Base-by-base conservation (phyloP, 2,797 vertebrate species). In the Lagodon rhomboides region DNA sequence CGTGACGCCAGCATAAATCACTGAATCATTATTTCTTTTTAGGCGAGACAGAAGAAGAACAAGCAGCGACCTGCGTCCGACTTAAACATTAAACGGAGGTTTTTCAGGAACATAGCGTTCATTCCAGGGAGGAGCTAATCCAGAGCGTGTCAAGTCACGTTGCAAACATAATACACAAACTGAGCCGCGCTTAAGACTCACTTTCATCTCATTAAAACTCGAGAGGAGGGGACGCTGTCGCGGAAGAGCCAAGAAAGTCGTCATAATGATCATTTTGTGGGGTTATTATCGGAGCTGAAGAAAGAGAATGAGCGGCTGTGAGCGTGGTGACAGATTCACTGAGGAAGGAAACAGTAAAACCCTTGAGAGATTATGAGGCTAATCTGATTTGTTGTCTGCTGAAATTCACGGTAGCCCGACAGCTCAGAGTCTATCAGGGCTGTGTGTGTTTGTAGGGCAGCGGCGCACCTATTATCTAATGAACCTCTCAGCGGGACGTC, bases 321-420 rank as follows among this genome's bases (percentile, higher is more conserved):
- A 85, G 79, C 61, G 66, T 73, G 65, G 71, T 82, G 84, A 77
- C 77, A 82, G 66, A 78, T 80, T 79, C 68, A 65, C 71, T 23
- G 67, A 77, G 68, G 84, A 79, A 73, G 66, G 81, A 88, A 91
- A 77, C 68, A 7, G 76, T 76, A 83, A 89, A 91, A 87, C 69
- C 80, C 66, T 69, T 53, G 58, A 90, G 60, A 87, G 91, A 91
- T 92, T 92, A 90, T 41, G 66, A 15, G 23, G 23, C 55, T 92
- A 90, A 92, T 93, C 89, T 90, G 84, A 93, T 93, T 91, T 91
- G 85, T 69, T 87, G 84, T 85, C 79, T 86, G 82, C 73, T 79
- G 86, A 87, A 90, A 74, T 84, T 91, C 82, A 85, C 88, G 60
- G 86, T 43, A 67, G 76, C 60, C 82, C 60, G 68, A 72, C 79